Base-by-base conservation (phyloP, 2,113 vertebrate genomes). In the Cebus imitator region DNA sequence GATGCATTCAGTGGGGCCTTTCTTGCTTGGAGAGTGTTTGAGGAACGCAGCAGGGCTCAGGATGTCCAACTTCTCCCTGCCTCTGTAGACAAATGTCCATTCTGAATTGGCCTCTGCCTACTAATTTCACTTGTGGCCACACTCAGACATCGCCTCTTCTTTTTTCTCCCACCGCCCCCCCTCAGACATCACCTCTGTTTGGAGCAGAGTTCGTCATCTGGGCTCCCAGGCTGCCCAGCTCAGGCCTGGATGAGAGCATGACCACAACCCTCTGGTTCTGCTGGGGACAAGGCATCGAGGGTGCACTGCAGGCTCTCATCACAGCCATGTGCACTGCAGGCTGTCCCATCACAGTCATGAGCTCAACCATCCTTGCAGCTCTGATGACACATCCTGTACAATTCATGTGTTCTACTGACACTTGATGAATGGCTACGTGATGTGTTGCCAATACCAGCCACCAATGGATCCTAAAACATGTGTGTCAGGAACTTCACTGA, bases 361-460 rank as follows among this genome's bases (percentile, higher is more conserved):
- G 27, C 27, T 43, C 20, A 43, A 30, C 21, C 6, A 35, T 14
- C 23, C 18, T 32, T 50, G 52, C 10, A 61, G 9, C 55, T 64
- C 81, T 52, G 14, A 32, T 3, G 1, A 61, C 0, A 3, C 18
- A 1, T 6, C 12, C 37, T 30, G 9, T 6, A 13, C 48, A 25
- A 61, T 40, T 25, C 81, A 75, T 17, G 0, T 16, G 11, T 52
- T 88, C 40, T 55, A 14, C 9, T 2, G 57, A 12, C 23, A n/a
- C 40, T n/a, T 72, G 57, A 78, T 30, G 58, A 64, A 13, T 30
- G 83, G 21, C 14, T 83, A 87, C 61, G 14, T 40, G n/a, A 57
- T 70, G 16, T 37, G 35, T 89, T n/a, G 40, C 37, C 14, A 35
- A n/a, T 25, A 14, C 18, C 45, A 17, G 8, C 17, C 48, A 52